Conservation (phyloP, 2,113 vertebrate species). For the Erinaceus europaeus region DNA sequence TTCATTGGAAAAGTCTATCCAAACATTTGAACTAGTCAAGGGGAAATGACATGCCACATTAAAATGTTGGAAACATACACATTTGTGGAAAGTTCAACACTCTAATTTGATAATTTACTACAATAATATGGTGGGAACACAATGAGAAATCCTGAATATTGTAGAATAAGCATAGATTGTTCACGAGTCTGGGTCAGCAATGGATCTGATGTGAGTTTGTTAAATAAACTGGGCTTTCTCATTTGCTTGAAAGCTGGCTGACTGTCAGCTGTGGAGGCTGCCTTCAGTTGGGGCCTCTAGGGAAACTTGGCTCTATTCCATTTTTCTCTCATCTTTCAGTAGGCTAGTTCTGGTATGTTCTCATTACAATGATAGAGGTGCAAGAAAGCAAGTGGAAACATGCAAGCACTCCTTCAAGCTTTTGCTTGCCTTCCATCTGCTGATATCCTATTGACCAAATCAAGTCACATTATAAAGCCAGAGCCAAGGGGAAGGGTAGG, state of each 20-base stretch:
- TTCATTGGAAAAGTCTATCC: background rate
- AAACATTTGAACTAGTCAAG: background rate
- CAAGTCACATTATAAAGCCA: background rate
- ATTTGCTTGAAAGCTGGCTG: rapidly evolving
- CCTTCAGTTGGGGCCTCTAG: background rate
- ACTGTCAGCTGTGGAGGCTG: background rate
- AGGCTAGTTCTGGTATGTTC: background rate
- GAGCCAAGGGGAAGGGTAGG: background rate
- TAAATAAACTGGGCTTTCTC: background rate
- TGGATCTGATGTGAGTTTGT: background rate
- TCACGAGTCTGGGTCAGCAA: background rate
- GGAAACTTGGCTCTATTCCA: background rate
- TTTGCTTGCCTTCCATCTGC: background rate
- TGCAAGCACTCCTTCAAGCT: background rate
- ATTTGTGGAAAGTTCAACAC: background rate
- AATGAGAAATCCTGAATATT: background rate
- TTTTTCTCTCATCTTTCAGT: background rate
- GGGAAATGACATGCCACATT: background rate
- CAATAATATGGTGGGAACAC: background rate
- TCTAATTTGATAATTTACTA: background rate
- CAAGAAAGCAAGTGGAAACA: background rate
- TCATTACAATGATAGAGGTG: background rate
- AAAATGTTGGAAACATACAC: background rate
- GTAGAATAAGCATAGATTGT: background rate
- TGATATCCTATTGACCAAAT: background rate